Conservation (phyloP, 35 echinoderm and acorn worm genomes). For the Heliocidaris tuberculata region DNA sequence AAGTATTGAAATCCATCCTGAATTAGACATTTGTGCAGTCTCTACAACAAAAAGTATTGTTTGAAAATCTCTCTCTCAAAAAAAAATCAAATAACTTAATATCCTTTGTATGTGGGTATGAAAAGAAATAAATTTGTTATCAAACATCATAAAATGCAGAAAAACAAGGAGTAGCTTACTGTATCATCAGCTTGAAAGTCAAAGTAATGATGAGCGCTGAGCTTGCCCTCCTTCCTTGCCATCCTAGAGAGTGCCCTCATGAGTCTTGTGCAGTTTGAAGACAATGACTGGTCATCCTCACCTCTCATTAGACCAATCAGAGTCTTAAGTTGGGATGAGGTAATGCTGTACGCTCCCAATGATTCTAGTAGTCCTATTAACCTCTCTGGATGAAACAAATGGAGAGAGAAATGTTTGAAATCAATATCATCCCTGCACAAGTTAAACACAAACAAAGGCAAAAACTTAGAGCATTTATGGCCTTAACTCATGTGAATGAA, state of each 20-base stretch:
- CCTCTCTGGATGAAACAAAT: conserved; percentile 64
- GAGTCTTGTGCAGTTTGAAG: conserved; percentile 64
- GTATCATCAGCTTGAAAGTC: conserved; percentile 85
- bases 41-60: no score
- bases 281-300: conserved; percentile 75
- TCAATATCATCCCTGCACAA: background rate
- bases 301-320: conserved; percentile 91
- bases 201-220: conserved; percentile 95
- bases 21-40: no score
- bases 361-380: conserved; percentile 77
- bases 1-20: no score
- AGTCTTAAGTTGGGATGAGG: conserved; percentile 81
- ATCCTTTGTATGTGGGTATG: no score
- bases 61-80: no score
- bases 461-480: no score
- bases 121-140: no score
- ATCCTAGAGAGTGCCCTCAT: conserved; percentile 90
- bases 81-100: no score
- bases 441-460: no score
- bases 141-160: background rate
- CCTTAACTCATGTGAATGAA: no score
- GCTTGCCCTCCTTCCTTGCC: conserved; percentile 84
- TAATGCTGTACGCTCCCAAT: conserved; percentile 90
- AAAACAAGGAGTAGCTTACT: conserved; percentile 59
- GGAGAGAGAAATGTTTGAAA: background rate